Base-by-base conservation (phyloP, 2,797 vertebrate species). In the Gobio occitaniae region DNA sequence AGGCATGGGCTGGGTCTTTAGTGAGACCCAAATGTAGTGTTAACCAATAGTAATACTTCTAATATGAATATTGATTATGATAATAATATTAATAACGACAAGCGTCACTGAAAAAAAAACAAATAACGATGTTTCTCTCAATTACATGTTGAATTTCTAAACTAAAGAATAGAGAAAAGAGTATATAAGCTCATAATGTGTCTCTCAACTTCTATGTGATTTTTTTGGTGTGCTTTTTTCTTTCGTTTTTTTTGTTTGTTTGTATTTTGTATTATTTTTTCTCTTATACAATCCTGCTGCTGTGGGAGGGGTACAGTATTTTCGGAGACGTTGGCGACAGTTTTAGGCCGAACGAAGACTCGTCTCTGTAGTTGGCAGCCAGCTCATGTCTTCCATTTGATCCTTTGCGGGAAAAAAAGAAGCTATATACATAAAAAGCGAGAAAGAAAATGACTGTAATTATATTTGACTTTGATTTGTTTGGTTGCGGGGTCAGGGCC, bases 351-450 rank as follows among this genome's bases (percentile, higher is more conserved):
- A 41, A 41, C 90, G 86, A 84, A 88, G 86, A 84, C 90, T 89
- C 56, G 85, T 88, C 91, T 93, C 90, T 88, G 92, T 90, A 86
- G 89, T 90, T 92, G 85, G 89, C 89, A 84, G 90, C 88, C 92
- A 88, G 85, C 92, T 92, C 78, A 89, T 89, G 94, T 95, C 93
- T 95, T 94, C 93, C 94, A 93, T 92, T 92, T 47, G 69, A 65
- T 86, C 89, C 89, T 38, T 92, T 86, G 74, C 9, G 32, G 1
- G 50, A 47, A 69, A 13, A 32, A 78, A 48, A 56, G 2, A 63
- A 74, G 29, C 71, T 61, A 74, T 32, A 74, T 47, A 38, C 17
- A 12, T 78, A 75, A 65, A 65, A 59, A 63, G 16, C 3, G 13
- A 36, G 54, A 38, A n/a, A 56, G 25, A 16, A 25, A 87, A 86